Base-by-base conservation (phyloP, 2,113 vertebrate genomes). In the Microtus pennsylvanicus region DNA sequence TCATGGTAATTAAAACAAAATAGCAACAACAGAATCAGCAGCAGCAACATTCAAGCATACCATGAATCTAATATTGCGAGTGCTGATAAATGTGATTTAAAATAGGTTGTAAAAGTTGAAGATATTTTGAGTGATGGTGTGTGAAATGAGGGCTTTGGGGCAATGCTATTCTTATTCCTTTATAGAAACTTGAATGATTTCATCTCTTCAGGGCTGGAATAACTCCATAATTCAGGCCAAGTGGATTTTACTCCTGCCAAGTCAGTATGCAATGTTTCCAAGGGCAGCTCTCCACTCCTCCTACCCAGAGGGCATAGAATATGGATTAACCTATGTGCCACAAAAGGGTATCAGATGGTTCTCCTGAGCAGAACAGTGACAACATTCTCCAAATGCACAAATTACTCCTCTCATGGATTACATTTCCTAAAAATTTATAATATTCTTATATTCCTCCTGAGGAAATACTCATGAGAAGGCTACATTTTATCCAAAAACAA, bases 1-100 rank as follows among this genome's bases (percentile, higher is more conserved):
- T 93, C 89, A 87, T 22, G 55, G 55, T 83, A 96, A 97, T 95
- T 96, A 96, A 92, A 96, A 85, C 55, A 90, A 97, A 92, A 92
- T 3, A 91, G 55, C 42, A 91, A 38, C n/a, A 91, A 30, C 42
- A 94, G 16, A 30, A 94, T 33, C 19, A 94, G 19, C 19, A 89
- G 9, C 45, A 58, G 21, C 22, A 94, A 88, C 28, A 55, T 67
- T 30, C 52, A 89, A 97, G 91, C 33, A 77, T 69, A 26, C 2
- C 42, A 67, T 80, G 42, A 85, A 93, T 86, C 45, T 85, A 87
- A 76, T 87, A 80, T 74, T 75, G 58, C 63, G 61, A 87, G 5
- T 80, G 58, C 50, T 93, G 55, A 92, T 91, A 83, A 96, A 76
- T 93, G 72, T 89, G 26, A 91, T 93, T 96, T 96, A 74, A 96